A percentile compares a stretch with the other conserved stretches of the same genome.
Evolutionary conservation across 2,888 invertebrate genomes (phyloP).

Genomic region (Piscicola geometra): DNA sequence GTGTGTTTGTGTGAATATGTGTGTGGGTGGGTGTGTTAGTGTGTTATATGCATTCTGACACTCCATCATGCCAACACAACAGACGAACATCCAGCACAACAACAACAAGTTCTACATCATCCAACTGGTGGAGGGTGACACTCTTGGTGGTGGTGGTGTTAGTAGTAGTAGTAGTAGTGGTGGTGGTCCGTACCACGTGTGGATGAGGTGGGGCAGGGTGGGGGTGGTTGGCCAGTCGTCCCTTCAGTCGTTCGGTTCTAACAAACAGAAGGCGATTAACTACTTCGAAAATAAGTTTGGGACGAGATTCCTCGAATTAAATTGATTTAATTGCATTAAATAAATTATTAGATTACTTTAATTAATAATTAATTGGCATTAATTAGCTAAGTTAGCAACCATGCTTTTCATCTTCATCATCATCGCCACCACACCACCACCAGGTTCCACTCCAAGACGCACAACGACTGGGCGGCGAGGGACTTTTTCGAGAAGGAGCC

Average conservation of each 20-base stretch:
- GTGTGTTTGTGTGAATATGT: neutral
- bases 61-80: conserved; percentile 26
- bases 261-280: conserved; percentile 56
- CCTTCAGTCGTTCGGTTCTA: conserved; percentile 53
- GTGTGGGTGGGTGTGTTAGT: neutral
- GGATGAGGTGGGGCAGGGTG: conserved; percentile 62
- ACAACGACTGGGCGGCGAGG: conserved; percentile 56
- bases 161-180: neutral
- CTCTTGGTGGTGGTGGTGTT: conserved; percentile 24
- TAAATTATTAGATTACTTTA: too few relatives aligned
- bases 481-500: conserved; percentile 54
- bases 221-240: conserved; percentile 58
- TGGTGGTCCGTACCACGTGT: conserved; percentile 54
- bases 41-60: neutral
- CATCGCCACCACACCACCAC: neutral
- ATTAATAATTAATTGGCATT: too few relatives aligned
- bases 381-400: too few relatives aligned
- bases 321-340: too few relatives aligned
- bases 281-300: conserved; percentile 57
- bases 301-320: too few relatives aligned
- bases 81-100: conserved; percentile 60
- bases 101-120: conserved; percentile 61
- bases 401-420: too few relatives aligned
- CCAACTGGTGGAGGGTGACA: conserved; percentile 57
- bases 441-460: conserved; percentile 59